These are phyloP conservation scores for Trigoniulus corallinus DNA, from an alignment of 1,140 invertebrate genomes.

Conservation along the genomic window DNA sequence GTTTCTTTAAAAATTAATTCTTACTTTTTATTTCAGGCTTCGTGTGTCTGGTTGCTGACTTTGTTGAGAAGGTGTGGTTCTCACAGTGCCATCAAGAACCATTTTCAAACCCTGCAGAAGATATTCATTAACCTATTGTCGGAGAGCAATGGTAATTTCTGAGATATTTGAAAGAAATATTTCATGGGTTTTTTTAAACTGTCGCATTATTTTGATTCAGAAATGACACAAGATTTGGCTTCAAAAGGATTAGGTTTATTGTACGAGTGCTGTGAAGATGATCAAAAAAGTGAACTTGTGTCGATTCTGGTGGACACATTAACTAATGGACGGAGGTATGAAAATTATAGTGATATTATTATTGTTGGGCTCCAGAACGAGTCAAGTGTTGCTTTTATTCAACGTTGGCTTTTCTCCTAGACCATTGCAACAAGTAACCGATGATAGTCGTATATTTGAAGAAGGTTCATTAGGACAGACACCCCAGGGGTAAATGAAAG, in stretches of 20 bases:
- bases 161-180: neutral
- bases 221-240: conserved; percentile 73
- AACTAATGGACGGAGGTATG: conserved; percentile 47
- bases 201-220: conserved; percentile 17
- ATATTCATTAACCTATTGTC: conserved; percentile 74
- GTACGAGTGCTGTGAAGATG: conserved; percentile 57
- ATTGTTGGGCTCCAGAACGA: too few species aligned
- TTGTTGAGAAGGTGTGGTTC: conserved; percentile 60
- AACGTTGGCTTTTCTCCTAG: conserved; percentile 12
- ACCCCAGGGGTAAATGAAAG: conserved; percentile 50
- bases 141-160: conserved; percentile 60
- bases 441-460: conserved; percentile 73
- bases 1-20: conserved; percentile 8
- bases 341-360: neutral
- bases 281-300: conserved; percentile 50
- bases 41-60: conserved; percentile 68
- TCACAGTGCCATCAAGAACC: conserved; percentile 42
- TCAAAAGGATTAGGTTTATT: conserved; percentile 77
- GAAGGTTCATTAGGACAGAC: conserved; percentile 67
- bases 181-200: neutral
- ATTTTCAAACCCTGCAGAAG: conserved; percentile 51
- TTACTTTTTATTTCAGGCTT: too few species aligned
- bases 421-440: conserved; percentile 47
- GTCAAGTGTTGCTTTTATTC: neutral
- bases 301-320: conserved; percentile 63